Evolutionary conservation across 2,888 invertebrate genomes (phyloP), one percentile per base, ranked within the genome.

Genomic region (Melitaea athalia): DNA sequence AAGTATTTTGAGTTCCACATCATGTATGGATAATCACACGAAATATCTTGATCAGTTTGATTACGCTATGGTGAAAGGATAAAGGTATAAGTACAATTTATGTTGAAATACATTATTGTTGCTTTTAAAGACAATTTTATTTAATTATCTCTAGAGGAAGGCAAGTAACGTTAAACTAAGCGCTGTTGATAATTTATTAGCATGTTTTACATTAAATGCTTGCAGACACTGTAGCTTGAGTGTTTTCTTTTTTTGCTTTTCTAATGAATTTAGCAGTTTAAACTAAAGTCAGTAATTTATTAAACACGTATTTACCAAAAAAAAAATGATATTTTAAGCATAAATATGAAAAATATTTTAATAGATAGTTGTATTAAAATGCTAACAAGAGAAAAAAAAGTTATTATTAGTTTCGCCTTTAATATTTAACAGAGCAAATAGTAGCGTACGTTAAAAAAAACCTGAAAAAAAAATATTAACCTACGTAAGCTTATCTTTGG

Each of bases 1-100:
- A 89, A 87, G 84, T 89, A 85, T 80, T 84, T 79, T 75, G 81
- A 82, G 81, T 83, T 74, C 70, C 76, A 78, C 79, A 76, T 75
- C 75, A 75, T 73, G 70, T 70, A 72, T 50, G 64, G 59, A 59
- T 64, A 67, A 72, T 72, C 72, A 38, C 24, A 49, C 52, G 17
- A 52, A 42, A 45, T 63, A 72, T 69, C 72, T 69, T 67, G 64
- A 72, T 47, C 15, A 45, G 47, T 53, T 59, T 52, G 45, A 52
- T 12, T 24, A 50, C n/a, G 55, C 49, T 42, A 42, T 24, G 53
- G 60, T 57, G 38, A 55, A 64, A 68, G 53, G 64, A 53, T 67
- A 59, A 63, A 10, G 10, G 64, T 47, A 57, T 47, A 38, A 12
- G 17, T 33, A 24, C 14, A 59, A 42, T 59, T 64, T 50, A 43